Evolutionary conservation across 2,113 vertebrate species (phyloP).

Genomic region (Thunnus maccoyii): DNA sequence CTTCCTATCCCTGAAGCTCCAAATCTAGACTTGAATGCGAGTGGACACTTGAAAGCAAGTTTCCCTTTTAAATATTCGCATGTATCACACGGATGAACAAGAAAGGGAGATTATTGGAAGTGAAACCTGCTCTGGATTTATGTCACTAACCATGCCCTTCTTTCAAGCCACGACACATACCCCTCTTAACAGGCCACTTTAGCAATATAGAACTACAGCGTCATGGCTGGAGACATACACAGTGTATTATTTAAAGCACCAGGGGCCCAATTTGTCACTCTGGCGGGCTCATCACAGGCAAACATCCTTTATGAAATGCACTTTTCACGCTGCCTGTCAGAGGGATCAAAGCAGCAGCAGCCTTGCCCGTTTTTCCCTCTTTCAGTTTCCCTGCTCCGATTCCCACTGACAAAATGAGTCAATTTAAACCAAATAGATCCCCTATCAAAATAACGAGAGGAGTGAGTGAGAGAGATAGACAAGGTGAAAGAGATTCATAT

Average conservation of each 20-base stretch:
- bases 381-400: slow-evolving; percentile 62
- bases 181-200: slow-evolving; percentile 67
- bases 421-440: slow-evolving; percentile 81
- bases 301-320: slow-evolving; percentile 86
- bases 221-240: slow-evolving; percentile 57
- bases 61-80: slow-evolving; percentile 20
- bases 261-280: slow-evolving; percentile 83
- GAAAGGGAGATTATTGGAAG: slow-evolving; percentile 42
- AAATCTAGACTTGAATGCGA: slow-evolving; percentile 35
- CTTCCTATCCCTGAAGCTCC: slow-evolving; percentile 16
- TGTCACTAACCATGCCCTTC: slow-evolving; percentile 23
- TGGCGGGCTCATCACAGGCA: slow-evolving; percentile 79
- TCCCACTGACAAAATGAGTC: slow-evolving; percentile 82
- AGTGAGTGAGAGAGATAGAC: slow-evolving; percentile 38
- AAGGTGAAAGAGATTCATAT: slow-evolving; percentile 52
- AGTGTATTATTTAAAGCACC: slow-evolving; percentile 83
- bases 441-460: slow-evolving; percentile 76
- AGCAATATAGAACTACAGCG: slow-evolving; percentile 59
- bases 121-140: slow-evolving; percentile 41
- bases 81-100: slow-evolving; percentile 27
- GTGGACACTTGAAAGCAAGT: slow-evolving; percentile 41
- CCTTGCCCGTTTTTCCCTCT: slow-evolving; percentile 56
- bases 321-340: slow-evolving; percentile 80
- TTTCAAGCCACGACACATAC: slow-evolving; percentile 38
- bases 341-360: slow-evolving; percentile 80